Conservation (phyloP, 2,113 vertebrate genomes). For the Pyxicephalus adspersus region DNA sequence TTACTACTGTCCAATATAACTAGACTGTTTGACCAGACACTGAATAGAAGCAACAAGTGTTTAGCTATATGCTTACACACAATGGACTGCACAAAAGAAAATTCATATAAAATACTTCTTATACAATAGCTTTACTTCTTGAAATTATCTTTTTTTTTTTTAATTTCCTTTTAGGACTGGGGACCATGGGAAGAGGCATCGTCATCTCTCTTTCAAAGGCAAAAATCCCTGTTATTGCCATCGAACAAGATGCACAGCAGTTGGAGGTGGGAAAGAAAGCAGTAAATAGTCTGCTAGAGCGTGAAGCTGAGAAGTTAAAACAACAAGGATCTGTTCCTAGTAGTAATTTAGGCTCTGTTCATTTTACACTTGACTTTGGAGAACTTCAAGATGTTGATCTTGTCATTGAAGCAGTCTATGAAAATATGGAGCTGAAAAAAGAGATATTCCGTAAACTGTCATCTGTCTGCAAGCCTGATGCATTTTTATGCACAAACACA, state of each 20-base stretch:
- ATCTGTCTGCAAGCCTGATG: conserved; percentile 73
- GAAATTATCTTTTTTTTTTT: conserved; percentile 42
- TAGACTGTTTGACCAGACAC: no score
- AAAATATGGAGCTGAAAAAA: conserved; percentile 86
- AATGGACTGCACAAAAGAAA: no score
- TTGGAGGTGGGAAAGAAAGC: conserved; percentile 73
- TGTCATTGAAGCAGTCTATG: conserved; percentile 92
- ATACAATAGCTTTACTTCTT: background rate
- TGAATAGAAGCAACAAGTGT: no score
- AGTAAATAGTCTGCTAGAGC: conserved; percentile 75
- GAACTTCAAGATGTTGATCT: conserved; percentile 76
- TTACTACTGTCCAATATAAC: no score
- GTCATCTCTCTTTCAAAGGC: conserved; percentile 78
- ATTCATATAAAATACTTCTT: no score
- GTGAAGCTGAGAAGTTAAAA: conserved; percentile 71
- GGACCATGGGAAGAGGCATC: conserved; percentile 93
- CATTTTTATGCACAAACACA: conserved; percentile 86
- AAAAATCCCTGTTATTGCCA: conserved; percentile 81
- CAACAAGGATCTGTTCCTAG: conserved; percentile 54
- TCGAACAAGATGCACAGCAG: conserved; percentile 81
- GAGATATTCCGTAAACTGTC: conserved; percentile 82
- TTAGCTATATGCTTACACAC: no score
- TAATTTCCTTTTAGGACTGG: conserved; percentile 84
- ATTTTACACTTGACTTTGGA: conserved; percentile 73
- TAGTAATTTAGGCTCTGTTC: conserved; percentile 63